Evolutionary conservation across 2,888 invertebrate species (phyloP), one percentile per base, ranked within the genome.

Genomic region (Melieria omissa): DNA sequence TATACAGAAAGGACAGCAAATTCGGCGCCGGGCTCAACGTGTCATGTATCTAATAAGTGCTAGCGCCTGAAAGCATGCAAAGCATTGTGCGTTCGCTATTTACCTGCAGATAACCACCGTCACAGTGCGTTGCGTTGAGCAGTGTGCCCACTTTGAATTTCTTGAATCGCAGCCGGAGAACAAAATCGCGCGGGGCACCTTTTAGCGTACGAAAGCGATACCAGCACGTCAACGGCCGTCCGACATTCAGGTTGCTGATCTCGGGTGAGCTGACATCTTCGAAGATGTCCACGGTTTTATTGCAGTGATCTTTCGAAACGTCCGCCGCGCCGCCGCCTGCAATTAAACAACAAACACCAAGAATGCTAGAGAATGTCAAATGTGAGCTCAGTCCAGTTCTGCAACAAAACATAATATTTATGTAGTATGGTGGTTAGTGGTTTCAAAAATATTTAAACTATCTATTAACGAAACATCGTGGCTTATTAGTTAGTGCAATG

Each of bases 231-330:
- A 96, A 90, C 4, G 96, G 94, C 78, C 94, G 91, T 6, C 95
- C 95, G 82, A 93, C 91, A 86, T 94, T 96, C 78, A 92, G 92
- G 52, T 92, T 88, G 55, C 92, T 95, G 85, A 96, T 93, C 78
- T 94, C 93, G 45, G 96, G 96, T 76, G 94, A 95, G 29, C 94
- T 92, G 62, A 97, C 95, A 84, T 96, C 95, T 84, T 96, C 96
- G 88, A 96, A 96, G 77, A 96, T 95, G 83, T 96, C 96, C 79
- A 96, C 96, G 10, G 96, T 96, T 88, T 96, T 96, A 88, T 96
- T 96, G 88, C 96, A 97, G 85, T 95, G 95, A 88, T 95, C 95
- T 80, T 94, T 91, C 85, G 80, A 79, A 66, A 82, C 78, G 77
- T 87, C 87, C n/a, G 80, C 78, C 9, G 79, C 77, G 3, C 79